These are phyloP conservation scores for Mongoloraphidia duomilia DNA, from an alignment of 2,888 invertebrate genomes.

Conservation along the genomic window DNA sequence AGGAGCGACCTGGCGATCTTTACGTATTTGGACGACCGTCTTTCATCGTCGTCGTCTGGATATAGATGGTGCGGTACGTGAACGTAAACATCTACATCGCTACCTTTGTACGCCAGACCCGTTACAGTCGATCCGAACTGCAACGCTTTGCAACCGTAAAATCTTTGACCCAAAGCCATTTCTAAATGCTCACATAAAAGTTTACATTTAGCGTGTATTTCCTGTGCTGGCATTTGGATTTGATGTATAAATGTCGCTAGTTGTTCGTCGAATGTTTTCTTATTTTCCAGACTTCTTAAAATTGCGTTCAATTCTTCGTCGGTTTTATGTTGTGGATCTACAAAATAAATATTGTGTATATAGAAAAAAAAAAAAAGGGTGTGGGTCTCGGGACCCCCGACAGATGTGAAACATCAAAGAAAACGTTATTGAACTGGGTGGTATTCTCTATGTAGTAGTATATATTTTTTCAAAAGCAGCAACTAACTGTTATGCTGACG, in stretches of 20 bases:
- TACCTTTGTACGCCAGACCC: conserved; percentile 50
- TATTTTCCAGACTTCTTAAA: conserved; percentile 3
- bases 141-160: conserved; percentile 31
- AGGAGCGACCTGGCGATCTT: conserved; percentile 30
- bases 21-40: conserved; percentile 19
- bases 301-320: not conserved
- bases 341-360: too few relatives aligned
- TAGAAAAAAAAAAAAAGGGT: too few relatives aligned
- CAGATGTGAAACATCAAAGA: too few relatives aligned
- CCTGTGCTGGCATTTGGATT: conserved; percentile 29
- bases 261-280: conserved; percentile 27
- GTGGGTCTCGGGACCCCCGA: too few relatives aligned
- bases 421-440: too few relatives aligned
- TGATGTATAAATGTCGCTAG: conserved; percentile 25
- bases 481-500: too few relatives aligned
- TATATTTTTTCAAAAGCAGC: too few relatives aligned
- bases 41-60: conserved; percentile 13
- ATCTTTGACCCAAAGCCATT: conserved; percentile 24
- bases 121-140: conserved; percentile 65
- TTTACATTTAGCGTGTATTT: conserved; percentile 21
- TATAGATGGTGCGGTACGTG: conserved; percentile 30
- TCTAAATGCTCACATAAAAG: conserved; percentile 33
- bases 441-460: too few relatives aligned
- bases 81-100: conserved; percentile 61
- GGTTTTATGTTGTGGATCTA: not conserved